phyloP scores from a whole-genome alignment of 2,888 invertebrate genomes.

The Caenorhabditis sinica region DNA sequence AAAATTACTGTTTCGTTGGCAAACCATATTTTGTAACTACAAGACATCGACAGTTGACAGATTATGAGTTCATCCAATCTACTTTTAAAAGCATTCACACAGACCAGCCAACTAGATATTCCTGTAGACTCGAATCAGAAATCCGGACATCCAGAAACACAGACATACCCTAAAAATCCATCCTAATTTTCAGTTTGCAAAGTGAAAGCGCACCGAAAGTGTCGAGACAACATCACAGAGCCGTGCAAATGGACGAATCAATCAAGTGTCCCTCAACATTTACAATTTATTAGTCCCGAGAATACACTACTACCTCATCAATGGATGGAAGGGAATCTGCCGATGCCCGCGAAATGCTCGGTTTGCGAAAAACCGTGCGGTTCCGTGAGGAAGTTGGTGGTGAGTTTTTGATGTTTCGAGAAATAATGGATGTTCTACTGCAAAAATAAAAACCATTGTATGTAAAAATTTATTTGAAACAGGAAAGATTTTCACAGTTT shows the following conservation, averaged over 20 bases:
- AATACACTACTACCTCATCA: conserved; percentile 93
- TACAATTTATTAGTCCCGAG: conserved; percentile 77
- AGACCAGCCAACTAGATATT: too few species aligned
- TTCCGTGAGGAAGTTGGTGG: conserved; percentile 87
- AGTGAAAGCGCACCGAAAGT: conserved; percentile 96
- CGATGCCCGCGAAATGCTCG: conserved; percentile 94
- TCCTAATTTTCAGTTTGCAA: conserved; percentile 90
- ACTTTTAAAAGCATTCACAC: too few species aligned
- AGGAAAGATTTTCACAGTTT: too few species aligned
- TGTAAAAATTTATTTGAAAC: too few species aligned
- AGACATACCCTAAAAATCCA: background rate
- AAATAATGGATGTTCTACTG: background rate
- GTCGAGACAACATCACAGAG: conserved; percentile 93
- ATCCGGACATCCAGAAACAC: background rate
- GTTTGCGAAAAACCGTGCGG: conserved; percentile 97
- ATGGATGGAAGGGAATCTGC: conserved; percentile 97
- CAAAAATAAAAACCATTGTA: background rate
- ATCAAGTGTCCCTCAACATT: conserved; percentile 88
- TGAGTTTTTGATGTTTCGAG: conserved; percentile 30
- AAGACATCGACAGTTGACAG: too few species aligned
- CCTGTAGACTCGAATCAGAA: too few species aligned
- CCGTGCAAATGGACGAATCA: conserved; percentile 99
- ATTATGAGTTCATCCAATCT: too few species aligned
- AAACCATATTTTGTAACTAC: too few species aligned
- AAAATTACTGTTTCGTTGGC: too few species aligned